These are phyloP conservation scores for Cecidostiba fungosa DNA, from an alignment of 2,888 invertebrate genomes.

Conservation along the genomic window DNA sequence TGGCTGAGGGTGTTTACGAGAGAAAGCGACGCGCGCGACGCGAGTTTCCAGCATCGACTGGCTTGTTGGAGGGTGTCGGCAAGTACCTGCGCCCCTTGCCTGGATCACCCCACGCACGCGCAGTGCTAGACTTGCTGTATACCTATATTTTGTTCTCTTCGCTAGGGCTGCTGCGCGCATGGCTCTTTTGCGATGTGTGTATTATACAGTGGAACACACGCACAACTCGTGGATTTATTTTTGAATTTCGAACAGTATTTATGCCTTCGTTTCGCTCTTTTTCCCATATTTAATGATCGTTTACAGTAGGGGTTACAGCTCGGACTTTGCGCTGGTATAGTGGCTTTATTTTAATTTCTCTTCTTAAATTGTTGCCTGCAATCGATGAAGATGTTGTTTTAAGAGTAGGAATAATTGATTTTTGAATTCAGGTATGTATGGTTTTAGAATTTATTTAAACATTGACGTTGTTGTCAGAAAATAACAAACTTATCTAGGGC, in stretches of 20 bases:
- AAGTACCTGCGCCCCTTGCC: neutral
- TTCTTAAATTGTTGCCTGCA: too few relatives aligned
- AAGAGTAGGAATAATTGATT: too few relatives aligned
- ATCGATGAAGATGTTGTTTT: too few relatives aligned
- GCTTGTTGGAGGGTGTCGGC: conserved; percentile 51
- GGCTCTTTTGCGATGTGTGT: neutral
- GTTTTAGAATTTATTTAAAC: neutral
- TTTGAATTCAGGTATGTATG: neutral
- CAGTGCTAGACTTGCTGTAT: neutral
- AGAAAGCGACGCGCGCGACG: conserved; percentile 58
- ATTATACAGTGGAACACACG: neutral
- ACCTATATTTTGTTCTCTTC: neutral
- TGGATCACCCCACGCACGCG: conserved; percentile 11
- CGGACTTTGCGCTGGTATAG: too few relatives aligned
- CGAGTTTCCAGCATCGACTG: conserved; percentile 65
- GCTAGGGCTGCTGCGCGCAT: neutral
- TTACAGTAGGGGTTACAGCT: too few relatives aligned
- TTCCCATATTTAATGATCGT: too few relatives aligned
- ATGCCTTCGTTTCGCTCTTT: too few relatives aligned
- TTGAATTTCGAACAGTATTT: neutral
- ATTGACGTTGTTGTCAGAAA: neutral
- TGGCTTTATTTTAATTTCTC: neutral
- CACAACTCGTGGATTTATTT: neutral
- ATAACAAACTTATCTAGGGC: neutral
- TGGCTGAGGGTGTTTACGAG: neutral